Conservation (phyloP, 2,113 vertebrate genomes). For the Bothrops jararaca region DNA sequence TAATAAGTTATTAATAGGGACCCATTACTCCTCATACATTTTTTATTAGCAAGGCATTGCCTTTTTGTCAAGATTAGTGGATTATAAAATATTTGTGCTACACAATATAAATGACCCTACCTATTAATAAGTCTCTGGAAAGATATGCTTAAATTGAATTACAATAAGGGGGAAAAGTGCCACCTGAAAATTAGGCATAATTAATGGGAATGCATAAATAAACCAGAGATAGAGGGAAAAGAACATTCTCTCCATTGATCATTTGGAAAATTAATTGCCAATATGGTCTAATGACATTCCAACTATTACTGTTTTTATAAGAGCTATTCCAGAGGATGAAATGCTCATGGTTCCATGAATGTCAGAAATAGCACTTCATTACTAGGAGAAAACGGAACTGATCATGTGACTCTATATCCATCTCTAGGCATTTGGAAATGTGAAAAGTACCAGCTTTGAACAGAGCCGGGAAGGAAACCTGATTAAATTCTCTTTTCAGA, state of each 20-base stretch:
- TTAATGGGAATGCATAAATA: constrained; percentile 77
- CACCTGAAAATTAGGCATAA: constrained; percentile 76
- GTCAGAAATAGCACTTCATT: constrained; percentile 50
- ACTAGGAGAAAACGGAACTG: constrained; percentile 39
- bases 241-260: constrained; percentile 72
- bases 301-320: constrained; percentile 73
- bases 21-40: constrained; percentile 95
- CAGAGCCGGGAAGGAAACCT: constrained; percentile 14
- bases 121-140: constrained; percentile 83
- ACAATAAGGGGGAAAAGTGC: constrained; percentile 74
- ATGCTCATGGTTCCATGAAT: constrained; percentile 48
- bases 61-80: constrained; percentile 93
- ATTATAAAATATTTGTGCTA: constrained; percentile 95
- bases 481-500: constrained; percentile 30
- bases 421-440: constrained; percentile 41
- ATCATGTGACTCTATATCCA: constrained; percentile 51
- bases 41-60: constrained; percentile 90
- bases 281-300: constrained; percentile 59
- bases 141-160: constrained; percentile 83
- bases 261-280: constrained; percentile 66
- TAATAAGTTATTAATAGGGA: constrained; percentile 96
- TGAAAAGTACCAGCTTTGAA: constrained; percentile 54
- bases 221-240: constrained; percentile 68
- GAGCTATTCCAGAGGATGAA: constrained; percentile 53
- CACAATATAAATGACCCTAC: constrained; percentile 86